A percentile compares a stretch with the other conserved stretches of the same genome.
Evolutionary conservation across 2,797 vertebrate genomes (phyloP).

Genomic region (Eurystomus glaucurus): DNA sequence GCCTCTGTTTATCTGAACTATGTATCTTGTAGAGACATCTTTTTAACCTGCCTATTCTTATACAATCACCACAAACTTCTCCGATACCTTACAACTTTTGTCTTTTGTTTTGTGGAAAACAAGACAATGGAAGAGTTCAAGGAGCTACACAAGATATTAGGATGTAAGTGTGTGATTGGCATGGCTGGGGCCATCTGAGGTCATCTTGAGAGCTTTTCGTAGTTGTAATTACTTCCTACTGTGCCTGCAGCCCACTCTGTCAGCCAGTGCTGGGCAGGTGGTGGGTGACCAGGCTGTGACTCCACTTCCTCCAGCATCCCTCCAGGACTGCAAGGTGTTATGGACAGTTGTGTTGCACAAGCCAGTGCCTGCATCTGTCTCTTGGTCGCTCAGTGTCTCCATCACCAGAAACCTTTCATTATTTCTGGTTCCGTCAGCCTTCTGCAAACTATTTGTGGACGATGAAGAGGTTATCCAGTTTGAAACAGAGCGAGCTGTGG

Average conservation of each 20-base stretch:
- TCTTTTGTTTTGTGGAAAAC: neutral
- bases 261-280: neutral
- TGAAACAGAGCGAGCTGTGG: fast-evolving
- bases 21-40: neutral
- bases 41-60: neutral
- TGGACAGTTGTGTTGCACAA: neutral
- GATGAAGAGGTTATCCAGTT: neutral
- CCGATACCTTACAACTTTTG: fast-evolving
- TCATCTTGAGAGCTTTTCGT: neutral
- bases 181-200: neutral
- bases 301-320: neutral
- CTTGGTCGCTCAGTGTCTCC: fast-evolving
- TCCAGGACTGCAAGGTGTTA: neutral
- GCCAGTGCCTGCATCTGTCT: fast-evolving
- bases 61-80: neutral
- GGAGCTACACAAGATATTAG: neutral
- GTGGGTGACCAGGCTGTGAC: neutral
- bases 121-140: neutral
- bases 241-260: neutral
- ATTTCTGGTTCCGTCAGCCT: neutral
- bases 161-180: neutral
- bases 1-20: neutral
- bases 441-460: neutral
- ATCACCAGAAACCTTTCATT: neutral
- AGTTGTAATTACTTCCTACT: slow-evolving; percentile 27